These are phyloP conservation scores for Leptobrachium leishanense DNA, from an alignment of 2,113 vertebrate genomes.

Conservation along the genomic window DNA sequence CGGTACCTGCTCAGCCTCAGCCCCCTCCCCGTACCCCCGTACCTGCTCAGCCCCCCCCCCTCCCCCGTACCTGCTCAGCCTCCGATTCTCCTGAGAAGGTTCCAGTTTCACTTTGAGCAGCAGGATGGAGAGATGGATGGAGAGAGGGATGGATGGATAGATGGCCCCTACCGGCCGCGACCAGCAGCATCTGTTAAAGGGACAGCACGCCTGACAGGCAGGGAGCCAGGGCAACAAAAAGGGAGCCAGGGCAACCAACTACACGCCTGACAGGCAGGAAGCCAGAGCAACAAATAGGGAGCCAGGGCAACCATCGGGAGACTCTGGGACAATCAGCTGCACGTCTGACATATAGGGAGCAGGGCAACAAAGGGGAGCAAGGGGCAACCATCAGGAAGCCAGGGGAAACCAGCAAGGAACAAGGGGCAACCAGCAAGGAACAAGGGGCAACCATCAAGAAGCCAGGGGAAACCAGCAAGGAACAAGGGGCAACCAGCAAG, in stretches of 20 bases:
- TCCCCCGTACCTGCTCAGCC: too few species aligned
- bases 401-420: neutral
- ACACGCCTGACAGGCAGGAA: neutral
- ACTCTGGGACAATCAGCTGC: too few species aligned
- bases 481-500: too few species aligned
- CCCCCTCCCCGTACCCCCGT: too few species aligned
- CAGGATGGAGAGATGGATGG: neutral
- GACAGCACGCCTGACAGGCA: conserved; percentile 8
- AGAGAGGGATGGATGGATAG: too few species aligned
- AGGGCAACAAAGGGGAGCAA: too few species aligned
- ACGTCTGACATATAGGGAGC: neutral
- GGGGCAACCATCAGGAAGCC: neutral
- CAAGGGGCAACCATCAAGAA: too few species aligned
- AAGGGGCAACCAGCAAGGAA: too few species aligned
- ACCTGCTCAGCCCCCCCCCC: too few species aligned
- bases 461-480: too few species aligned
- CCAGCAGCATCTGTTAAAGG: conserved; percentile 18
- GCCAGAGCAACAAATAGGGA: neutral
- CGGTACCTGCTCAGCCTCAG: conserved; percentile 23
- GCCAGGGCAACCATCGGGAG: neutral
- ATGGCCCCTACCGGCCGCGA: conserved; percentile 19
- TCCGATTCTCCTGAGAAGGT: conserved; percentile 25
- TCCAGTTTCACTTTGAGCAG: conserved; percentile 26
- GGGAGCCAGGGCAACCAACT: neutral
- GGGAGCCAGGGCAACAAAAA: conserved; percentile 1